Base-by-base conservation (phyloP, 2,888 invertebrate genomes). In the Folsomia candida region DNA sequence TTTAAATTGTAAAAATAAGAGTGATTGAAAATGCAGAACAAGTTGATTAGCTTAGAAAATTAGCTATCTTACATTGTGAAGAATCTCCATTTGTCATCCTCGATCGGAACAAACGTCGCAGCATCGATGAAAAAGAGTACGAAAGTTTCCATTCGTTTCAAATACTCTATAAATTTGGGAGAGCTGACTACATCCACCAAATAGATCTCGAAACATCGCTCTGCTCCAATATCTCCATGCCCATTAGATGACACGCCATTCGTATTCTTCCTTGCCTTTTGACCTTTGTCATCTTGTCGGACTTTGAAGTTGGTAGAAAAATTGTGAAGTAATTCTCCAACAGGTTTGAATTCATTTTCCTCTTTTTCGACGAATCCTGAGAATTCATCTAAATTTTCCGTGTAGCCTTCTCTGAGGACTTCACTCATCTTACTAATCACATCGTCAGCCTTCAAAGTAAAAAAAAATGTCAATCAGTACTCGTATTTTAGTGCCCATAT, bases 91-190 rank as follows among this genome's bases (percentile, higher is more conserved):
- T 91, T 89, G 18, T 91, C 89, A 82, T 93, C 92, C 2, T 90
- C 87, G 22, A 14, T 20, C 83, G 97, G 97, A 78, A 99, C 93
- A 81, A 91, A 96, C 47, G 92, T 93, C 0, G 96, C 97, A 18
- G 94, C 97, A 86, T 99, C 98, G 78, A 99, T 94, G 84, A 91
- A 98, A 92, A 94, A 97, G 71, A 97, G 84, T 11, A 97, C 87
- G 81, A 97, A 93, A 0, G 94, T 93, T 84, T 97, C 95, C 79
- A 97, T 85, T 67, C 92, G 87, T 77, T 89, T 86, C 82, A 97
- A 94, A 82, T 90, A 97, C 2, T 87, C 86, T 27, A 88, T 82
- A 82, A 96, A 97, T 0, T 90, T 89, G 0, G 89, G 87, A 3
- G 80, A 77, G 65, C 87, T 87, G 18, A 87, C 87, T 18, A 87